phyloP scores from a whole-genome alignment of 2,797 vertebrate species.

The Ctenopoma kingsleyae region DNA sequence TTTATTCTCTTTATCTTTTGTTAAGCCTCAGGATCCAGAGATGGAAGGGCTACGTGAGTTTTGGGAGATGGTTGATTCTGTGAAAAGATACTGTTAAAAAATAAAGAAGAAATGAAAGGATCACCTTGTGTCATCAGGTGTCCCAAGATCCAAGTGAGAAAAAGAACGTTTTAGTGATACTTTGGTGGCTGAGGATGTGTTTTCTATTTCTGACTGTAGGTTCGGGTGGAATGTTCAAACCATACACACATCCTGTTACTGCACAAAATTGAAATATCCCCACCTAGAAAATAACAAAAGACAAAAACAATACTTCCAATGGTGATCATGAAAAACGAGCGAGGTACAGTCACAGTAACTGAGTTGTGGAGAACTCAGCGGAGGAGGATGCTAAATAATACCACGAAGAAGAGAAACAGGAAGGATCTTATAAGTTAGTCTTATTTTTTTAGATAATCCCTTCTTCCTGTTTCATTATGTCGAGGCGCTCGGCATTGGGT shows the following conservation, averaged over 20 bases:
- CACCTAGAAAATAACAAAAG: constrained; percentile 13
- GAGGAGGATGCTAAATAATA: constrained; percentile 70
- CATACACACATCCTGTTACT: constrained; percentile 32
- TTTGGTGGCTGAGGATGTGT: constrained; percentile 57
- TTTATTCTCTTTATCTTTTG: constrained; percentile 8
- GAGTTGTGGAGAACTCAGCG: constrained; percentile 54
- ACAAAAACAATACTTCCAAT: constrained; percentile 25
- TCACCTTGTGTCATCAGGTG: not conserved
- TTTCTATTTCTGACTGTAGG: not conserved
- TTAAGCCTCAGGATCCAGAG: constrained; percentile 18
- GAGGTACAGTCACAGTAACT: constrained; percentile 72
- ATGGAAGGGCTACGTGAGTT: not conserved
- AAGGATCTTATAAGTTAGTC: constrained; percentile 29
- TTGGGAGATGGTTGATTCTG: not conserved
- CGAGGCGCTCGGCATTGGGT: constrained; percentile 38
- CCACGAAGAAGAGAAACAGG: constrained; percentile 61
- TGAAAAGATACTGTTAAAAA: constrained; percentile 13
- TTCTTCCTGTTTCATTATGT: constrained; percentile 43
- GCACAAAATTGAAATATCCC: constrained; percentile 13
- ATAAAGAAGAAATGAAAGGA: constrained; percentile 1
- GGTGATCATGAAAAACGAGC: constrained; percentile 35
- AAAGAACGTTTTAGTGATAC: constrained; percentile 28
- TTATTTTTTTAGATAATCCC: constrained; percentile 40
- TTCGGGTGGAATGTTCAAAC: constrained; percentile 25
- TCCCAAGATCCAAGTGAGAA: not conserved